Percentiles rank a stretch among this genome's conserved stretches.
Evolutionary conservation across 2,113 vertebrate genomes (phyloP).

Genomic region (Ceyx melanurus): DNA sequence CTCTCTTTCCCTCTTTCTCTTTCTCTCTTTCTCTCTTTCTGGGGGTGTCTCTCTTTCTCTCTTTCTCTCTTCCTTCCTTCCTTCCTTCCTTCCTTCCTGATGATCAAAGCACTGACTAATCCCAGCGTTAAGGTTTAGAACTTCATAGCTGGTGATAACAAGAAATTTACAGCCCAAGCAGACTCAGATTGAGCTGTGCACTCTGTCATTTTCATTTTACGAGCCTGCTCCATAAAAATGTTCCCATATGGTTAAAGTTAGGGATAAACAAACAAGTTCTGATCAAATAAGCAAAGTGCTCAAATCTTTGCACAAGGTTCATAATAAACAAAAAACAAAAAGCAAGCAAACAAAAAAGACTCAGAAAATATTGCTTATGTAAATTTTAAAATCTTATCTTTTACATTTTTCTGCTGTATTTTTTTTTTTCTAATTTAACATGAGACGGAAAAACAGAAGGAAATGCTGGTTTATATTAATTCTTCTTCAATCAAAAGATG

Average conservation of each 20-base stretch:
- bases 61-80: no score
- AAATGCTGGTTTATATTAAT: not conserved
- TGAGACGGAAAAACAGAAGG: not conserved
- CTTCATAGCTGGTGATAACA: slow-evolving; percentile 32
- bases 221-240: slow-evolving; percentile 26
- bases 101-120: not conserved
- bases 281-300: slow-evolving; percentile 55
- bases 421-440: slow-evolving; percentile 27
- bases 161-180: slow-evolving; percentile 42
- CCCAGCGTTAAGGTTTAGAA: slow-evolving; percentile 19
- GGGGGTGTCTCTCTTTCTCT: rapidly evolving
- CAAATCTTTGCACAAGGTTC: slow-evolving; percentile 49
- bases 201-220: slow-evolving; percentile 64
- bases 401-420: not conserved
- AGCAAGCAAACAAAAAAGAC: not conserved
- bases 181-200: slow-evolving; percentile 10
- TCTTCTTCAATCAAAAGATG: not conserved
- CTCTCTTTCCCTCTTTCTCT: no score
- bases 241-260: slow-evolving; percentile 61
- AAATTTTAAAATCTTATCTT: slow-evolving; percentile 20
- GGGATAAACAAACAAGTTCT: slow-evolving; percentile 56
- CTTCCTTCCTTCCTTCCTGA: not conserved
- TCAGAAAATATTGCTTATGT: slow-evolving; percentile 20
- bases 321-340: not conserved
- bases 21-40: no score